Conservation (phyloP, 2,888 invertebrate species). For the Tetragonula carbonaria region DNA sequence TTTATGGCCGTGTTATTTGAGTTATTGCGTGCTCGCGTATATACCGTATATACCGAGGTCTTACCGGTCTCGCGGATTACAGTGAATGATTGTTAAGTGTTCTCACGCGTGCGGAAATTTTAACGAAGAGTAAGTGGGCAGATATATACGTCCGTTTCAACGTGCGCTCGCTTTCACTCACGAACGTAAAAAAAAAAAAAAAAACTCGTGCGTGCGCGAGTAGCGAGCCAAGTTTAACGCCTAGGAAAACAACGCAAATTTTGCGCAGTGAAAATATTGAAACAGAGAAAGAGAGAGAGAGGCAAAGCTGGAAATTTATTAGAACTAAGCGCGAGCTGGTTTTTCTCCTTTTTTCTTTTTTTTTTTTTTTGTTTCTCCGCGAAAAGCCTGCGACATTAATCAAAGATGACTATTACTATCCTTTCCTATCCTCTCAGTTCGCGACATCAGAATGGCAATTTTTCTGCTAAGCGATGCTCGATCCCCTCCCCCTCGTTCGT, state of each 20-base stretch:
- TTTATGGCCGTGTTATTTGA: conserved; percentile 3
- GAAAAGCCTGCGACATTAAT: conserved; percentile 64
- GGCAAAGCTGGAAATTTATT: neutral
- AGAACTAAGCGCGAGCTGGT: neutral
- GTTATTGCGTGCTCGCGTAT: neutral
- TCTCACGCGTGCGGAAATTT: neutral
- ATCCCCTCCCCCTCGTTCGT: neutral
- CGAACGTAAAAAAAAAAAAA: too few species aligned
- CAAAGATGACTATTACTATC: conserved; percentile 62
- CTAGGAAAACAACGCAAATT: too few species aligned
- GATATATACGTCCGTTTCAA: too few species aligned
- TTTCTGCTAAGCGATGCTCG: conserved; percentile 36
- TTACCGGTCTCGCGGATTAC: neutral
- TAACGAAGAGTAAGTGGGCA: neutral
- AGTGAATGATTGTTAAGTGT: neutral
- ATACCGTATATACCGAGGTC: too few species aligned
- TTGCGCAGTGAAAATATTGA: too few species aligned
- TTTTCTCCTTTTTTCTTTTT: conserved; percentile 41
- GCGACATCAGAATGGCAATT: conserved; percentile 36
- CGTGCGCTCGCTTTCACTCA: neutral
- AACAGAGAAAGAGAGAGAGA: too few species aligned
- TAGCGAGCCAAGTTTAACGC: too few species aligned
- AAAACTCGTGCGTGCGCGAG: too few species aligned
- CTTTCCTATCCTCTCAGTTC: conserved; percentile 50
- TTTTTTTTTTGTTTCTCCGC: neutral